A percentile compares a stretch with the other conserved stretches of the same genome.
These are phyloP conservation scores for Tinea semifulvella DNA, from an alignment of 2,888 invertebrate species.

Conservation along the genomic window DNA sequence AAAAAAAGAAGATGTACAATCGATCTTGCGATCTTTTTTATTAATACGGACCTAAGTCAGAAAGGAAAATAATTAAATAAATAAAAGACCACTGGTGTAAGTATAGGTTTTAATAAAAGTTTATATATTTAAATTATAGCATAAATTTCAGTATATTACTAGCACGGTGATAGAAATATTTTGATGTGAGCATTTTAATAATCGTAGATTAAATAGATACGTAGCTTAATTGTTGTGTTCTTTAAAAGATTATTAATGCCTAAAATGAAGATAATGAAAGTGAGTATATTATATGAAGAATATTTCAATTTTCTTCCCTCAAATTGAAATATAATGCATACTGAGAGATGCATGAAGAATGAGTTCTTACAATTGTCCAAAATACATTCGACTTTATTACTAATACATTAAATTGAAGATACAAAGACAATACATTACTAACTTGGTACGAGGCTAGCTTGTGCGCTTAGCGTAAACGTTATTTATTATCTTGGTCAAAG, in stretches of 20 bases:
- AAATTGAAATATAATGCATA: constrained; percentile 53
- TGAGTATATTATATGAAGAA: constrained; percentile 27
- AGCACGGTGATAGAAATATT: constrained; percentile 60
- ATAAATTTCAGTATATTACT: constrained; percentile 56
- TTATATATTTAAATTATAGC: constrained; percentile 61
- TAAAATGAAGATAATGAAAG: constrained; percentile 12
- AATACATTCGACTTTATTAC: constrained; percentile 11
- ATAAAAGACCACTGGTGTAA: constrained; percentile 50
- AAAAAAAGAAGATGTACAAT: too few species aligned
- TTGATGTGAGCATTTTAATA: constrained; percentile 48
- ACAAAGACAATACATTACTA: not conserved
- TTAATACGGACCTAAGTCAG: too few species aligned
- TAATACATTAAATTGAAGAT: not conserved
- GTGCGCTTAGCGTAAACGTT: constrained; percentile 46
- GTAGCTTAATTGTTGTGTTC: constrained; percentile 33
- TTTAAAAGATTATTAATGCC: not conserved
- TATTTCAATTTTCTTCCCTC: constrained; percentile 61
- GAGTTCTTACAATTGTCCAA: constrained; percentile 7
- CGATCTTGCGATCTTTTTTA: too few species aligned
- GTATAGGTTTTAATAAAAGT: constrained; percentile 67
- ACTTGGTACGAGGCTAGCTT: constrained; percentile 24
- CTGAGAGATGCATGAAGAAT: constrained; percentile 19
- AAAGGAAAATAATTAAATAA: constrained; percentile 21
- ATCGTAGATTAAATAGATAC: constrained; percentile 31
- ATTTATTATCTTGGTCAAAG: constrained; percentile 34